phyloP scores from a whole-genome alignment of 2,113 vertebrate species.

The Hippocampus mohnikei region DNA sequence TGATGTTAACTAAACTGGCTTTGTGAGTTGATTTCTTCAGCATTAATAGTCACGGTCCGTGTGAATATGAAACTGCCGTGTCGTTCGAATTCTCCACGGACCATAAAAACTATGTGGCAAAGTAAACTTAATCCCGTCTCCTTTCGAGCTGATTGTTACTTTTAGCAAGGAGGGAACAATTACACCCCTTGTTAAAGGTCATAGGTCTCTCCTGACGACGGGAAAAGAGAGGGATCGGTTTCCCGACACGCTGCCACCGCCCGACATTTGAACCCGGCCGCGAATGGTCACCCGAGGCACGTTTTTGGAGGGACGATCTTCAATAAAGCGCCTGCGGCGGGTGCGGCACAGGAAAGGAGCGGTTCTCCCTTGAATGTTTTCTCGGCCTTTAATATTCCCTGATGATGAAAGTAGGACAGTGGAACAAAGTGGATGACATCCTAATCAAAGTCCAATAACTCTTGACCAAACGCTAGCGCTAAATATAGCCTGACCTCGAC shows the following conservation, averaged over 20 bases:
- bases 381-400: constrained; percentile 45
- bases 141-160: neutral
- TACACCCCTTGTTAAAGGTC: neutral
- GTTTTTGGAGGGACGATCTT: constrained; percentile 37
- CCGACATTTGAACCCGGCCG: constrained; percentile 34
- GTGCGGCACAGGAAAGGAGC: constrained; percentile 59
- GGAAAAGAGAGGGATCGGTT: constrained; percentile 16
- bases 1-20: neutral
- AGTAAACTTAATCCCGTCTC: neutral
- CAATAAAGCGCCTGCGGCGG: constrained; percentile 1
- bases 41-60: neutral
- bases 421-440: constrained; percentile 6
- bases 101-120: neutral
- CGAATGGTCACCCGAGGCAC: constrained; percentile 34
- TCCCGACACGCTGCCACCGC: constrained; percentile 23
- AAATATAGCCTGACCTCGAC: constrained; percentile 25
- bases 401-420: constrained; percentile 22
- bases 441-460: constrained; percentile 29
- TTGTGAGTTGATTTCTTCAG: neutral
- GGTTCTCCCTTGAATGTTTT: constrained; percentile 48
- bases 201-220: neutral
- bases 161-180: neutral
- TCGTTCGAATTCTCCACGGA: neutral
- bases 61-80: neutral
- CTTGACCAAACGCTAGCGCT: constrained; percentile 12